Conservation (phyloP, 2,888 invertebrate species). For the Ormia ochracea region DNA sequence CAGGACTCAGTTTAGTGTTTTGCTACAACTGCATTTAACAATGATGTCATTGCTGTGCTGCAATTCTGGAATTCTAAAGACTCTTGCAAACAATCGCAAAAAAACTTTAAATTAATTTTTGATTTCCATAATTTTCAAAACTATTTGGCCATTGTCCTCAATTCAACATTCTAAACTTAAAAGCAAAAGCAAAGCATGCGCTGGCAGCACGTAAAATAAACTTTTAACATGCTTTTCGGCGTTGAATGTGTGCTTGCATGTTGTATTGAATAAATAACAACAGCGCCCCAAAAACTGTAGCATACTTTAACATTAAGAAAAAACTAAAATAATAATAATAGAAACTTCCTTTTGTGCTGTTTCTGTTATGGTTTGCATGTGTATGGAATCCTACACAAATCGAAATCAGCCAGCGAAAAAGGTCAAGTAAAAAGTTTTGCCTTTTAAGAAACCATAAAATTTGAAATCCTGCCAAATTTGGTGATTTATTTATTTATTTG, state of each 20-base stretch:
- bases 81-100: no score
- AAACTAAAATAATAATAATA: background rate
- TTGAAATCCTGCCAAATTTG: constrained; percentile 51
- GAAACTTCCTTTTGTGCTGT: background rate
- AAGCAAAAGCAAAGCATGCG: constrained; percentile 2
- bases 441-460: constrained; percentile 13
- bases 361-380: background rate
- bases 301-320: constrained; percentile 29
- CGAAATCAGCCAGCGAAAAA: constrained; percentile 36
- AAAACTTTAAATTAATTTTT: no score
- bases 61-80: background rate
- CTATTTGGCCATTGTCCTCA: constrained; percentile 1
- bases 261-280: constrained; percentile 27
- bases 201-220: background rate
- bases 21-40: constrained; percentile 40
- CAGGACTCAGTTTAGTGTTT: constrained; percentile 23
- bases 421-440: constrained; percentile 39
- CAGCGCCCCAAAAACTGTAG: constrained; percentile 5
- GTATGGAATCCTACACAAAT: constrained; percentile 40
- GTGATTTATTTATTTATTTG: constrained; percentile 58
- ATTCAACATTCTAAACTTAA: background rate
- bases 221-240: constrained; percentile 30
- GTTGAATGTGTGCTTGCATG: background rate
- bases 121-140: background rate
- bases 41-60: constrained; percentile 33